Base-by-base conservation (phyloP, 2,797 vertebrate species). In the Amphiprion clarkii region DNA sequence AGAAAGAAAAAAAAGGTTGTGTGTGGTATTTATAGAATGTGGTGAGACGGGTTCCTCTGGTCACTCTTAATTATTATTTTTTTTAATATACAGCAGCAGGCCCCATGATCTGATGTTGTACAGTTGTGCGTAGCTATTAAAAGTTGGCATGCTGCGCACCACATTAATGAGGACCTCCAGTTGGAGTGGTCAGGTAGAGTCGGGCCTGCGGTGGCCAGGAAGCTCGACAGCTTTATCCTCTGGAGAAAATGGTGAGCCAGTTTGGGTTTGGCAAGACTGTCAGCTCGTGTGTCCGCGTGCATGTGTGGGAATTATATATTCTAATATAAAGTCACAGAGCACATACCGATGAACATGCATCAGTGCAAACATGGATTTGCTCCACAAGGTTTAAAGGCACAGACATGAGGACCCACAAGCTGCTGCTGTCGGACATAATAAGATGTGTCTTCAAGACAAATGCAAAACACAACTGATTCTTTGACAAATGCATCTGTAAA, bases 161-260 rank as follows among this genome's bases (percentile, higher is more conserved):
- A 92, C 86, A 89, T 90, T 91, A 92, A 92, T 91, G 80, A 90
- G 87, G 92, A 92, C 90, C 90, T 92, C 90, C 90, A 89, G 84
- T 78, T 88, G 70, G 79, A 89, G 86, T 19, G 88, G 91, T 90
- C 90, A 90, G 85, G 89, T 89, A 79, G 70, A 90, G 71, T 55
- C 19, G 59, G 79, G 71, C 68, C 76, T 87, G 83, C 83, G 85
- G 88, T 70, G 60, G 90, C 86, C 86, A 91, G 85, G 72, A 83
- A 88, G 80, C 88, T 17, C 92, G 93, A 92, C 89, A 88, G 82
- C 67, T 87, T 84, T 53, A 56, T 79, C 86, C 90, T 81, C 88
- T 87, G 67, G 88, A 90, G 90, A 88, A 84, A 84, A 90, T 86
- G 89, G 92, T 88, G 72, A 86, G 88, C 91, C 84, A 89, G 84